Evolutionary conservation across 2,113 vertebrate species (phyloP).

Genomic region (Asarcornis scutulata): DNA sequence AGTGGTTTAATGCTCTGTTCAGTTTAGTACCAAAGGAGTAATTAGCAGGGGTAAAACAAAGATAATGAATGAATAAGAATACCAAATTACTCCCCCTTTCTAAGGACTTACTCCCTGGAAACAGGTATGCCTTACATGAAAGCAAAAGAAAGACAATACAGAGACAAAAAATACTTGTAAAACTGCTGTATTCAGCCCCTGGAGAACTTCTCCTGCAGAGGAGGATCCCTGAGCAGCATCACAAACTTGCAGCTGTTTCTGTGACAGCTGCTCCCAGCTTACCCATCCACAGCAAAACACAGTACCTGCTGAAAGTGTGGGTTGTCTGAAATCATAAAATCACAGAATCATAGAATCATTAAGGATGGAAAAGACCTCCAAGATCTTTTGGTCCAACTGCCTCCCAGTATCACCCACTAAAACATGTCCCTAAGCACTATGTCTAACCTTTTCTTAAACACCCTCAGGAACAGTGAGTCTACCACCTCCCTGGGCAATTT

Average conservation of each 20-base stretch:
- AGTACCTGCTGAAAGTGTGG: background rate
- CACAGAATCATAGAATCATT: too few relatives aligned
- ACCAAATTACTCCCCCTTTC: background rate
- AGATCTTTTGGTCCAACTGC: too few relatives aligned
- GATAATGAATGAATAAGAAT: background rate
- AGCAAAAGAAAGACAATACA: background rate
- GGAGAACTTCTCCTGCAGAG: background rate
- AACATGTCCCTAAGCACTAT: too few relatives aligned
- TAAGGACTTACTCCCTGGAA: background rate
- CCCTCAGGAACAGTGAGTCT: too few relatives aligned
- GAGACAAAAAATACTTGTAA: background rate
- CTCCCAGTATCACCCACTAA: too few relatives aligned
- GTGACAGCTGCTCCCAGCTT: background rate
- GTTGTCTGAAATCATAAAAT: background rate
- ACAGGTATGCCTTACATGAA: background rate
- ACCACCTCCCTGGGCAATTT: too few relatives aligned
- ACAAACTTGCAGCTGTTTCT: fast-evolving
- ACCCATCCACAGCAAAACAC: background rate
- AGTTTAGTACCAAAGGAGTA: background rate
- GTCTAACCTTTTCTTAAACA: too few relatives aligned
- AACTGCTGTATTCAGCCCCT: background rate
- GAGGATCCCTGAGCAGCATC: background rate
- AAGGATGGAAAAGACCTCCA: too few relatives aligned
- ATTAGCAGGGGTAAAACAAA: background rate
- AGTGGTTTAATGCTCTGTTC: background rate